Evolutionary conservation across 2,797 vertebrate species (phyloP).

Genomic region (Arnoldichthys spilopterus): DNA sequence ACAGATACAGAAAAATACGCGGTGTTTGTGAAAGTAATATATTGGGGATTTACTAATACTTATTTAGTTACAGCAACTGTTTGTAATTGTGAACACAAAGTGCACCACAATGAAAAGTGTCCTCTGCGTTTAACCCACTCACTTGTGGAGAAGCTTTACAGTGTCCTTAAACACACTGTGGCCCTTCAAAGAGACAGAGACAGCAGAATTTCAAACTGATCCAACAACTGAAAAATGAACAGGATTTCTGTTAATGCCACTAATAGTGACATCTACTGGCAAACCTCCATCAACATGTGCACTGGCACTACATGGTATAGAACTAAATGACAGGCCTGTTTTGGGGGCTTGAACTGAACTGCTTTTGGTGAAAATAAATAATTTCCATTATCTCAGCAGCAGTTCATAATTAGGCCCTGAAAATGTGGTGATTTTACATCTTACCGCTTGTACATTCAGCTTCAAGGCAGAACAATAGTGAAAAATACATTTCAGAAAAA

Average conservation of each 20-base stretch:
- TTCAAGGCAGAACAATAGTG: neutral
- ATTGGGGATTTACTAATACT: too few relatives aligned
- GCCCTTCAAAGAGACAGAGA: neutral
- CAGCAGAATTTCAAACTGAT: neutral
- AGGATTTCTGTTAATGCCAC: slow-evolving; percentile 5
- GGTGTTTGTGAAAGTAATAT: too few relatives aligned
- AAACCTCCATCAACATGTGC: neutral
- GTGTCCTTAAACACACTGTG: neutral
- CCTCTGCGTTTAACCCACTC: too few relatives aligned
- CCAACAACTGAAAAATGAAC: neutral
- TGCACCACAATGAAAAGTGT: too few relatives aligned
- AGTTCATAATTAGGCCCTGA: neutral
- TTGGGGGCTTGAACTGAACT: neutral
- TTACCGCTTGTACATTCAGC: neutral
- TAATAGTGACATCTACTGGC: neutral
- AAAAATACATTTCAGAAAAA: neutral
- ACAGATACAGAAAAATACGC: too few relatives aligned
- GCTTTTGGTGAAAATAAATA: neutral
- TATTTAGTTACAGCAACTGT: too few relatives aligned
- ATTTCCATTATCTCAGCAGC: neutral
- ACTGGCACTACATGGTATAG: neutral
- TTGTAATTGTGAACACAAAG: too few relatives aligned
- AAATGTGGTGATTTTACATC: neutral
- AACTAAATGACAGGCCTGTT: neutral
- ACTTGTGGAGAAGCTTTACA: too few relatives aligned